Evolutionary conservation across 1,140 invertebrate species (phyloP), one percentile per base, ranked within the genome.

Genomic region (Saccostrea glomerata): DNA sequence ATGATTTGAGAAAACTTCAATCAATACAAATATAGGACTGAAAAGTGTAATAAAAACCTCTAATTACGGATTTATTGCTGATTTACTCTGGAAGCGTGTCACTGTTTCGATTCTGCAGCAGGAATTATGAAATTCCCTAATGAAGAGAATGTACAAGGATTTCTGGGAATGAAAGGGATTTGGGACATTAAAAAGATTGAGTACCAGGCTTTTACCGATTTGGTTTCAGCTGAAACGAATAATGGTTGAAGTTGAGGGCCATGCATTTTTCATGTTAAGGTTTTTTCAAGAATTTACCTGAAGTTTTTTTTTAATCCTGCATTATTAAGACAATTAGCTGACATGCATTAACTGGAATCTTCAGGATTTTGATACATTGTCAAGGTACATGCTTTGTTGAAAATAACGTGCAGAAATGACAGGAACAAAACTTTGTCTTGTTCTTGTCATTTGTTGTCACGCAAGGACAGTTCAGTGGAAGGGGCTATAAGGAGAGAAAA

Each of bases 1-100:
- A 77, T 77, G 25, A 77, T 77, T 77, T 77, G 70, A 77, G 70
- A 77, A 77, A 77, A 36, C 70, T 77, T 40, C 11, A 77, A 77
- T 77, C 70, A 77, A 77, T 77, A 77, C 12, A 77, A 36, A 30
- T 11, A 13, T 36, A 77, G 3, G 25, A 13, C 25, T 15, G 25
- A 77, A 36, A 77, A 30, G 4, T 36, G 23, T 77, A 25, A 15
- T 77, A 77, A 77, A 77, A 77, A 2, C 1, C 7, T 30, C 23
- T 30, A 36, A 77, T 25, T 36, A 77, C 70, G 9, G 30, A 30
- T 77, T 77, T 77, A 36, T 15, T 12, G 25, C 11, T 0, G 23
- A 13, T 77, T 77, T 77, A 77, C 23, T 30, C n/a, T 66, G 20
- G n/a, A 20, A 36, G 25, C 66, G 30, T 66, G 23, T 77, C 70